phyloP scores from a whole-genome alignment of 2,888 invertebrate genomes.

The Mamestra brassicae region DNA sequence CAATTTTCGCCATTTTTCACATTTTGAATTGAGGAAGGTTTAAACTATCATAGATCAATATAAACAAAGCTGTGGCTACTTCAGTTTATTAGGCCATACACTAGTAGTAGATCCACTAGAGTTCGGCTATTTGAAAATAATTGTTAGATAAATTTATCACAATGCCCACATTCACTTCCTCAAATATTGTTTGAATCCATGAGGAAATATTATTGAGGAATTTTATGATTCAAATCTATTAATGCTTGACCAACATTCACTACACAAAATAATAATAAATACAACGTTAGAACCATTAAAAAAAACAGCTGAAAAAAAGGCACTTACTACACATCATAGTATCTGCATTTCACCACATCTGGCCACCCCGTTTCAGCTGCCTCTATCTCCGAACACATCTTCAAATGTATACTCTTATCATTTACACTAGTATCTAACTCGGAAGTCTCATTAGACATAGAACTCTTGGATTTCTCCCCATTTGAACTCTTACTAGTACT shows the following conservation, averaged over 20 bases:
- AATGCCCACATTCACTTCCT: neutral
- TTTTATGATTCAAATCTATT: neutral
- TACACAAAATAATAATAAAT: neutral
- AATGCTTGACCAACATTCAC: neutral
- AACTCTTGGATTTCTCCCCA: slow-evolving; percentile 52
- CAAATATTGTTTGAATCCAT: neutral
- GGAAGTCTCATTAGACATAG: slow-evolving; percentile 62
- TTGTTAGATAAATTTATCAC: neutral
- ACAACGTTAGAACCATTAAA: neutral
- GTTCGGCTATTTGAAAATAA: no score
- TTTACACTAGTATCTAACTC: slow-evolving; percentile 78
- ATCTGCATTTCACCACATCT: slow-evolving; percentile 91
- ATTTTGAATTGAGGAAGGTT: no score
- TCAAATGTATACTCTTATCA: slow-evolving; percentile 80
- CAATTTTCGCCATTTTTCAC: no score
- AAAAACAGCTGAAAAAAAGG: neutral
- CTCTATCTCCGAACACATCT: slow-evolving; percentile 80
- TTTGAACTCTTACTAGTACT: slow-evolving; percentile 43
- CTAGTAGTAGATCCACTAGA: no score
- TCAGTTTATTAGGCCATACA: no score
- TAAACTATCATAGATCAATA: no score
- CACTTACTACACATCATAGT: slow-evolving; percentile 94
- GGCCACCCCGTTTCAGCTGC: slow-evolving; percentile 90
- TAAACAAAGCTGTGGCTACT: no score
- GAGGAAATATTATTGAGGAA: neutral